phyloP scores from a whole-genome alignment of 2,113 vertebrate genomes.

The Aphyosemion australe region DNA sequence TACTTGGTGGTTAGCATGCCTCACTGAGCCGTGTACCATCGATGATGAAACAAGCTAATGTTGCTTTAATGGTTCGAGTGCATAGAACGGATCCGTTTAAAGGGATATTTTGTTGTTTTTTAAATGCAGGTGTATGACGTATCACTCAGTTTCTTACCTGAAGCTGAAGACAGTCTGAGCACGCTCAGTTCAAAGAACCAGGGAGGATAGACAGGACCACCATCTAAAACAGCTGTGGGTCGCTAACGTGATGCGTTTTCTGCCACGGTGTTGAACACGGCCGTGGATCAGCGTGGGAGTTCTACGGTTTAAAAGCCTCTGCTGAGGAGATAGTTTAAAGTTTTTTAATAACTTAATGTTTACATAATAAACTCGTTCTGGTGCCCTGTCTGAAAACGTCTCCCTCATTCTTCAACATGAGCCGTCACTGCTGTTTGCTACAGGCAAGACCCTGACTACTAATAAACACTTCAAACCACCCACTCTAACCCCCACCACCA shows the following conservation, averaged over 20 bases:
- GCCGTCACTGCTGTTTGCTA: too few relatives aligned
- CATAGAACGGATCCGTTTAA: constrained; percentile 1
- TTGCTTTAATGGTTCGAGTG: not conserved
- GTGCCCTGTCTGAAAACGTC: too few relatives aligned
- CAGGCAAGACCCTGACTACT: not conserved
- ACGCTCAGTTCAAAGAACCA: not conserved
- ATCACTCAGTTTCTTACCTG: not conserved
- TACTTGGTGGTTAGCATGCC: not conserved
- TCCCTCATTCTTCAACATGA: too few relatives aligned
- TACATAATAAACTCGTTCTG: not conserved
- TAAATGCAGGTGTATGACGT: not conserved
- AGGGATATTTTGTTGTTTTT: not conserved
- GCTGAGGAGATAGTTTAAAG: not conserved
- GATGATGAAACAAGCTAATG: not conserved
- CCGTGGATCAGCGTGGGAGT: too few relatives aligned
- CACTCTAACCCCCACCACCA: too few relatives aligned
- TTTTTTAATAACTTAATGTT: not conserved
- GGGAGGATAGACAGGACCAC: not conserved
- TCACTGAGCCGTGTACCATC: not conserved
- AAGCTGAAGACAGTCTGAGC: too few relatives aligned
- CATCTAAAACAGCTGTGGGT: not conserved
- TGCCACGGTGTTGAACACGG: too few relatives aligned
- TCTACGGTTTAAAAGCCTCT: not conserved
- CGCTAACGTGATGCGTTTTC: too few relatives aligned
- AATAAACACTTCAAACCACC: too few relatives aligned